Base-by-base conservation (phyloP, 1,140 invertebrate genomes). In the Drosophila ironensis region DNA sequence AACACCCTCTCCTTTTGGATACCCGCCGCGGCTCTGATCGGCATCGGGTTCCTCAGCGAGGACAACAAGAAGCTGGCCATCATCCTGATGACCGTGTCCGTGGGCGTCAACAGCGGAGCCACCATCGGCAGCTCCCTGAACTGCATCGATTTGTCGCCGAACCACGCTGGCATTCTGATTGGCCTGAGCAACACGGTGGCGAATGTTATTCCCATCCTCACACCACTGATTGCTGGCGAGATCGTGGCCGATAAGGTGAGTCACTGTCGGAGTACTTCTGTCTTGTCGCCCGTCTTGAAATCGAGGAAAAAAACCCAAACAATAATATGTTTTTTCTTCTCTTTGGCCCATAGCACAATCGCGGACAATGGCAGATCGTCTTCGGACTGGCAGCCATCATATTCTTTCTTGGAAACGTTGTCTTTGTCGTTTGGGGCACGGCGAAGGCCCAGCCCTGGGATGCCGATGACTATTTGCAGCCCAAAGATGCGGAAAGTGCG, bases 121-220 rank as follows among this genome's bases (percentile, higher is more conserved):
- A 95, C 94, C 59, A 93, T 94, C 33, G 96, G 96, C 4, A 91
- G 91, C 56, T 90, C 93, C 61, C 91, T 94, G 14, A 94, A 94
- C 69, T 93, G 94, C 28, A 93, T 95, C 61, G 95, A 96, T 89
- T 91, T 96, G 56, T 93, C 94, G 5, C 95, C 95, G 0, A 95
- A 95, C 87, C 95, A 94, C 80, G 93, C 94, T 1, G 95, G 95
- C 17, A 93, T 93, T 3, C 76, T 96, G 4, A 90, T 90, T 69
- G 89, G 95, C 12, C 90, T 97, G 27, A 94, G 94, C 41, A 97
- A 96, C 89, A 94, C 94, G 38, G 90, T 93, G 37, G 93, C 94
- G 1, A 96, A 95, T 68, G 86, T 94, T 17, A 92, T 94, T 46
- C 94, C 94, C n/a, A 95, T 96, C 38, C 76, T 95, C n/a, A 94